Conservation (phyloP, 2,888 invertebrate genomes). For the Apantesis nais region DNA sequence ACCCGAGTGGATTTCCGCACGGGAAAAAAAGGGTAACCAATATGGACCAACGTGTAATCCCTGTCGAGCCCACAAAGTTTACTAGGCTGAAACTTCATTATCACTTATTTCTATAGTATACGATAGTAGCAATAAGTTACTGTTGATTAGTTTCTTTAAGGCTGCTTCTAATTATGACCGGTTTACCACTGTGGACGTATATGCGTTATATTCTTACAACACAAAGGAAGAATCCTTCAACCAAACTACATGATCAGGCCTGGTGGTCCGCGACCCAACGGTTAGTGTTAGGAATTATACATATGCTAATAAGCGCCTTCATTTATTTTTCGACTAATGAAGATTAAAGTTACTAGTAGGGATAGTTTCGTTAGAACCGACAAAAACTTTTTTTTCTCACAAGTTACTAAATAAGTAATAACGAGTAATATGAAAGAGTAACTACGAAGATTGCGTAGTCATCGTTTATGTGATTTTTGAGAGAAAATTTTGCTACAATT, state of each 20-base stretch:
- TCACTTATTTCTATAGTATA: background rate
- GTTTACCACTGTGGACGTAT: too few relatives aligned
- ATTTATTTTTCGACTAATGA: background rate
- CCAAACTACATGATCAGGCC: background rate
- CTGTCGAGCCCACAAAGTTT: too few relatives aligned
- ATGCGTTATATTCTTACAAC: too few relatives aligned
- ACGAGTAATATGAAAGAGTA: background rate
- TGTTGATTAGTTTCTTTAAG: too few relatives aligned
- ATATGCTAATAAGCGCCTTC: background rate
- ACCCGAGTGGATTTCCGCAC: too few relatives aligned
- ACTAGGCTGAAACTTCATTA: background rate
- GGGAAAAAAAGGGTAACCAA: too few relatives aligned
- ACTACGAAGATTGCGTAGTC: background rate
- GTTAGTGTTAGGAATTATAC: background rate
- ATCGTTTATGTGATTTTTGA: too few relatives aligned
- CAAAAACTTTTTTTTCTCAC: too few relatives aligned
- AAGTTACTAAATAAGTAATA: background rate
- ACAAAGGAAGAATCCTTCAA: background rate
- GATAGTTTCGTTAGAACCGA: background rate
- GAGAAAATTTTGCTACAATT: too few relatives aligned
- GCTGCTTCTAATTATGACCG: too few relatives aligned
- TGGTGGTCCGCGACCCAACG: background rate
- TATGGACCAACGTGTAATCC: background rate
- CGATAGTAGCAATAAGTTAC: background rate
- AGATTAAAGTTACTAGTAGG: background rate